Evolutionary conservation across 2,888 invertebrate species (phyloP), one percentile per base, ranked within the genome.

Genomic region (Marronus borbonicus): DNA sequence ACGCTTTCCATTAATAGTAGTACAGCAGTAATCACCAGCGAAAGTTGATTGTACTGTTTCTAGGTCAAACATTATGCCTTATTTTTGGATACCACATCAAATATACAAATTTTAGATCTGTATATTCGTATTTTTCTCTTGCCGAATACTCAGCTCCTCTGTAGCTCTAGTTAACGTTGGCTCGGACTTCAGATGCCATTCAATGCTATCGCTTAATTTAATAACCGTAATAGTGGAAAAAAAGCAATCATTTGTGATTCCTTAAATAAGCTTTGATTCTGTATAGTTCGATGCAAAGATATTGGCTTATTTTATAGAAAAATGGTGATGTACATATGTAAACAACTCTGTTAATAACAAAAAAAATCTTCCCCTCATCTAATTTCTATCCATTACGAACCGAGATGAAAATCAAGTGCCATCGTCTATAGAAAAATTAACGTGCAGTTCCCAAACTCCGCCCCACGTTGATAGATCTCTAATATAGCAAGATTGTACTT

Each of bases 21-120:
- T 80, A 81, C 79, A 80, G 81, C 55, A 55, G 80, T 80, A 81
- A 82, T 83, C 81, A 83, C 81, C 82, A 84, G 84, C 83, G 84
- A 84, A 85, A 85, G 84, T 85, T 85, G 83, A 83, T 76, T 82
- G 82, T 81, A 82, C 83, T 80, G 76, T 78, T 81, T 81, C 81
- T 83, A 82, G 83, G 83, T 82, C 82, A 83, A 80, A 80, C 74
- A 66, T 72, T 72, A 76, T 79, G 60, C 76, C 78, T 77, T 79
- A 83, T 83, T 83, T 83, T 83, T 81, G 83, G 83, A 76, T 64
- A 62, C 65, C 68, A 72, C 64, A 50, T 77, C 65, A 62, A 77
- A 70, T 36, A 55, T 50, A 76, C 65, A 66, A 64, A 72, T 72
- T 72, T 72, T 72, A 72, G 39, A 72, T 72, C 36, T 68, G 20